These are phyloP conservation scores for Sitobion miscanthi DNA, from an alignment of 1,140 invertebrate genomes.

Conservation along the genomic window DNA sequence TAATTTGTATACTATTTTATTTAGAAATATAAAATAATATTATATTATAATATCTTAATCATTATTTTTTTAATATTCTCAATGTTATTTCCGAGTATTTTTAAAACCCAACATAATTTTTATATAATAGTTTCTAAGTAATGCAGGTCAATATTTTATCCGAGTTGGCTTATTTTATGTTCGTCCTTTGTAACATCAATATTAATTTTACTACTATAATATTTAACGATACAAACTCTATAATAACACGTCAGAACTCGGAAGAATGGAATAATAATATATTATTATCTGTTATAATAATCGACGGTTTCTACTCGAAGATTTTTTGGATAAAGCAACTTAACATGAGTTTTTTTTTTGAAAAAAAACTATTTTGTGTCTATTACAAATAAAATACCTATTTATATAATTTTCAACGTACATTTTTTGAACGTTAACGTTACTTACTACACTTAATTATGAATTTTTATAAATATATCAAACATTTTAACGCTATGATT, in stretches of 20 bases:
- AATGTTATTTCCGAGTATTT: background rate
- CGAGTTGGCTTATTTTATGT: background rate
- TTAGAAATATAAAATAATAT: background rate
- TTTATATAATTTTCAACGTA: no score
- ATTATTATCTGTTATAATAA: background rate
- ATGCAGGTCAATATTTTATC: background rate
- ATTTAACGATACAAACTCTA: background rate
- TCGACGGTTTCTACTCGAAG: background rate
- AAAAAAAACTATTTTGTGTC: no score
- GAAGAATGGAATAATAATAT: background rate
- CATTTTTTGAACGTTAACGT: background rate
- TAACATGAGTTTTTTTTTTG: no score
- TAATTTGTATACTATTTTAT: background rate
- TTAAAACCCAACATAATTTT: background rate
- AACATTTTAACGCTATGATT: background rate
- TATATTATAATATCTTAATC: background rate
- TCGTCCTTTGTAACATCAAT: background rate
- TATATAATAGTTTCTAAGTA: background rate
- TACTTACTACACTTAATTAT: background rate
- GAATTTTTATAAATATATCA: background rate
- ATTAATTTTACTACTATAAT: background rate
- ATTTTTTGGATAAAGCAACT: background rate
- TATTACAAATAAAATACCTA: no score
- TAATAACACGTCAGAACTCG: background rate
- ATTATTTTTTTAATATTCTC: background rate